Percentiles rank a stretch among this genome's conserved stretches.
Conservation (phyloP, 2,797 vertebrate genomes). For the Rhinella marina region DNA sequence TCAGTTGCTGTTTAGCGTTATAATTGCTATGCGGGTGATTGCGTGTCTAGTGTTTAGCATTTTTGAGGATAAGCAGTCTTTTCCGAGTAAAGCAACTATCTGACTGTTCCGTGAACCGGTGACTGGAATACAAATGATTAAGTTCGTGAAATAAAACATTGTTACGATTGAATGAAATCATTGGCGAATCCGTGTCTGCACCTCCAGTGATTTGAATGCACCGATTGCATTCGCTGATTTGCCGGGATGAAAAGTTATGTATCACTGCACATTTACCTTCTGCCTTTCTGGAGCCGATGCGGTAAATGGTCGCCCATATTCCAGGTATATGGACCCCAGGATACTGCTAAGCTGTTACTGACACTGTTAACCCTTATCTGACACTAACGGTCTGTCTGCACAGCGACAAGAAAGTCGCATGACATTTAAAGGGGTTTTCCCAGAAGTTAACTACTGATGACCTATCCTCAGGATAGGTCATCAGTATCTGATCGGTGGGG, state of each 20-base stretch:
- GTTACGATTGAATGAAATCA: conserved; percentile 52
- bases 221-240: conserved; percentile 44
- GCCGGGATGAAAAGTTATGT: conserved; percentile 47
- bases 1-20: conserved; percentile 40
- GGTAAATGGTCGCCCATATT: conserved; percentile 34
- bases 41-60: conserved; percentile 28
- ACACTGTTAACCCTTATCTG: conserved; percentile 53
- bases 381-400: conserved; percentile 1
- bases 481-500: too few species aligned
- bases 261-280: conserved; percentile 58
- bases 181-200: conserved; percentile 42
- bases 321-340: conserved; percentile 33
- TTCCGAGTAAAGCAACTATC: background rate
- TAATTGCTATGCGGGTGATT: conserved; percentile 49
- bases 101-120: conserved; percentile 34
- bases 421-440: too few species aligned
- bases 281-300: conserved; percentile 37
- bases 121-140: conserved; percentile 54
- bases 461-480: too few species aligned
- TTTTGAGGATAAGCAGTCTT: conserved; percentile 42
- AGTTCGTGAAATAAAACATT: conserved; percentile 48
- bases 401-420: too few species aligned
- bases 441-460: too few species aligned
- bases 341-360: conserved; percentile 24
- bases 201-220: conserved; percentile 50